A percentile compares a stretch with the other conserved stretches of the same genome.
These are phyloP conservation scores for Lagopus leucura DNA, from an alignment of 2,113 vertebrate genomes.

Conservation along the genomic window DNA sequence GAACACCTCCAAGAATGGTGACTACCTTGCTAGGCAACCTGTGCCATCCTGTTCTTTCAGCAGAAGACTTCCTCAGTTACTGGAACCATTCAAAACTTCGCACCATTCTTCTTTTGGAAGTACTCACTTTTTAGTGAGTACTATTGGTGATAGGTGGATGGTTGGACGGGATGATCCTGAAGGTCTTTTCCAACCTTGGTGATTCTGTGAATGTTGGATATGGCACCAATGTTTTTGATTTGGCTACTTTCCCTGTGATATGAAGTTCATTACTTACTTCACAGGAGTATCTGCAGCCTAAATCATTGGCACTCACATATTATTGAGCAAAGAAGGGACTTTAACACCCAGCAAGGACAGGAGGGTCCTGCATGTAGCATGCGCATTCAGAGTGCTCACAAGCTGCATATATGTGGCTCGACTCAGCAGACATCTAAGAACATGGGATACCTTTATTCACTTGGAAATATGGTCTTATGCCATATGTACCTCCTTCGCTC, in stretches of 20 bases:
- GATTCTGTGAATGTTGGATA: background rate
- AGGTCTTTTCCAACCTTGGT: too few relatives aligned
- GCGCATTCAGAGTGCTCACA: rapidly evolving
- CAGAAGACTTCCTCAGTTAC: background rate
- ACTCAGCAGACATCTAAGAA: background rate
- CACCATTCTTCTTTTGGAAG: background rate
- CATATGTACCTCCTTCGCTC: background rate
- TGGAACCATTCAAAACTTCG: background rate
- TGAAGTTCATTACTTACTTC: background rate
- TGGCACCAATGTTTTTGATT: background rate
- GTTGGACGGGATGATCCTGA: too few relatives aligned
- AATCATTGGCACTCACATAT: background rate
- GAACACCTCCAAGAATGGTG: too few relatives aligned
- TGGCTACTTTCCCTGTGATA: background rate
- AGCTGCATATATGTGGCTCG: rapidly evolving
- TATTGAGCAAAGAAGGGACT: background rate
- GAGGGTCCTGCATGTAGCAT: rapidly evolving
- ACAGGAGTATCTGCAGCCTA: background rate
- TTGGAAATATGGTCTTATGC: background rate
- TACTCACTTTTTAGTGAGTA: too few relatives aligned
- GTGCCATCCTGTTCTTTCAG: background rate
- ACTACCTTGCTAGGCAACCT: too few relatives aligned
- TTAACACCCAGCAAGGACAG: background rate
- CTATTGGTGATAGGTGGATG: too few relatives aligned
- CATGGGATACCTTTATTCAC: background rate